These are phyloP conservation scores for Pogonus chalceus DNA, from an alignment of 1,140 invertebrate species.

Conservation along the genomic window DNA sequence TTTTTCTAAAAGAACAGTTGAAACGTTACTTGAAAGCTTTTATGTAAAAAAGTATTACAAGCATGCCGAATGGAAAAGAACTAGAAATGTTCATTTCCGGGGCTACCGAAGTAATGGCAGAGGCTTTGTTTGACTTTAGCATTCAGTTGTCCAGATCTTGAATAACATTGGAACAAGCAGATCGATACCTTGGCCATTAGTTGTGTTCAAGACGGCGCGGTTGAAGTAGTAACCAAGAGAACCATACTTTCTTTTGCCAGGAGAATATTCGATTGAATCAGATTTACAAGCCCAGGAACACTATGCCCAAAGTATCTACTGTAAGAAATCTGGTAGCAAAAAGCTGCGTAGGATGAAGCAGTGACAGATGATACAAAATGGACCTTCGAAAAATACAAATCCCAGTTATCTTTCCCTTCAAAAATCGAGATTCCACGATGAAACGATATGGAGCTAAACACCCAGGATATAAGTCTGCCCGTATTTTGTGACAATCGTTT, in stretches of 20 bases:
- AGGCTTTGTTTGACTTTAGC: conserved; percentile 25
- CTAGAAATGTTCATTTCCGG: conserved; percentile 16
- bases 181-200: conserved; percentile 15
- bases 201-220: neutral
- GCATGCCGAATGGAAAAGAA: conserved; percentile 19
- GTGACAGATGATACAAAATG: conserved; percentile 2
- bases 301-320: neutral
- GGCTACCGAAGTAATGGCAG: conserved; percentile 16
- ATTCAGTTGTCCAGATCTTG: conserved; percentile 12
- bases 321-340: no score
- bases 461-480: conserved; percentile 11
- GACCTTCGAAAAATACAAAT: conserved; percentile 19
- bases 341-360: no score
- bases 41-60: conserved; percentile 24
- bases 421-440: conserved; percentile 22
- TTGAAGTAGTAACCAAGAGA: neutral
- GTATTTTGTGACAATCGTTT: conserved; percentile 25
- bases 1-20: conserved; percentile 1
- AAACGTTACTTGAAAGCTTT: conserved; percentile 14
- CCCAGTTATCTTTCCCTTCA: conserved; percentile 13
- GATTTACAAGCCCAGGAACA: neutral
- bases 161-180: conserved; percentile 16
- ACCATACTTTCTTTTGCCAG: neutral
- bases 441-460: neutral
- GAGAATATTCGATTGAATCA: neutral